Evolutionary conservation across 2,113 vertebrate genomes (phyloP).

Genomic region (Ancistrus triradiatus): DNA sequence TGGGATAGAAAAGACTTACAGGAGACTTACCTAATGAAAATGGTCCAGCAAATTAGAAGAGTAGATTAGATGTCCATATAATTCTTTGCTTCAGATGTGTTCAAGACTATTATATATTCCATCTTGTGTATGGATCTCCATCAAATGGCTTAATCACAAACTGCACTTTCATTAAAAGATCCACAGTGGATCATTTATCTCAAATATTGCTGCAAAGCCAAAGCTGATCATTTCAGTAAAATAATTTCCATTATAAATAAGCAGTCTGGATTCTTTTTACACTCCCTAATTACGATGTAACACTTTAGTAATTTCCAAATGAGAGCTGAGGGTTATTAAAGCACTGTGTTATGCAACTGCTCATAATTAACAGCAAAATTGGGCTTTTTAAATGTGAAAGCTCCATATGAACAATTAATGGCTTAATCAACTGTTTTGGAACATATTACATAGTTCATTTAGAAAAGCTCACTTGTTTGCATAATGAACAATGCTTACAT

Average conservation of each 20-base stretch:
- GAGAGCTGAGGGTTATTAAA: conserved; percentile 55
- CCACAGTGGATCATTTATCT: conserved; percentile 34
- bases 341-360: conserved; percentile 52
- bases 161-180: conserved; percentile 31
- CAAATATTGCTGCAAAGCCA: conserved; percentile 31
- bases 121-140: conserved; percentile 30
- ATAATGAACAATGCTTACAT: conserved; percentile 53
- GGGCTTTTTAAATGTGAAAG: conserved; percentile 56
- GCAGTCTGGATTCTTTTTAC: conserved; percentile 31
- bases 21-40: neutral
- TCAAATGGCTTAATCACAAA: conserved; percentile 30
- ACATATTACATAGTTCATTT: conserved; percentile 58
- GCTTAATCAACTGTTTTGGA: conserved; percentile 61
- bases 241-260: conserved; percentile 42
- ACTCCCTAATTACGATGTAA: conserved; percentile 53
- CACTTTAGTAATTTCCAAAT: conserved; percentile 52
- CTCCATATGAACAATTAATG: conserved; percentile 59
- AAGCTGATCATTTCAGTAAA: conserved; percentile 39
- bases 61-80: neutral
- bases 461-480: conserved; percentile 56
- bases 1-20: neutral
- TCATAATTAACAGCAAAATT: conserved; percentile 57
- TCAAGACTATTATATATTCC: neutral
- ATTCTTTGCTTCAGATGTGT: neutral
- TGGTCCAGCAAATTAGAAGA: conserved; percentile 7